Base-by-base conservation (phyloP, 1,140 invertebrate species). In the Subanguina moxae region DNA sequence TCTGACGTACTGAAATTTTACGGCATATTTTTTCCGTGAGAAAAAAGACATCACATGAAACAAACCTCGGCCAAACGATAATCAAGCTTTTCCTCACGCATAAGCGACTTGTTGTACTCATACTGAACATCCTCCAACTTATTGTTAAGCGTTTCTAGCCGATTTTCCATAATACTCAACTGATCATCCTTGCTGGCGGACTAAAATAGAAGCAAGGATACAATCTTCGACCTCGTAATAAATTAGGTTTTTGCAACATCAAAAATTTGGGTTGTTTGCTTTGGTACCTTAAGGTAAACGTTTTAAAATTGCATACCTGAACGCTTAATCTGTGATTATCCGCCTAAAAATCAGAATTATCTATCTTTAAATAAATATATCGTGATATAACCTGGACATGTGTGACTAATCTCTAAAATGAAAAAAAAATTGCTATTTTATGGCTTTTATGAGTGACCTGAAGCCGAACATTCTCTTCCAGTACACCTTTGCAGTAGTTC, bases 101-200 rank as follows among this genome's bases (percentile, higher is more conserved):
- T 59, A 27, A 77, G 56, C 0, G 73, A 46, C 38, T 74, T 74
- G 27, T 76, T 46, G 52, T 77, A 45, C 57, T 76, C 67, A 46
- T 45, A 74, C 15, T 67, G 74, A 17, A 73, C 43, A 46, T 74
- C 73, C 38, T 74, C 73, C 28, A 77, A 25, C 67, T 77, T 67
- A 25, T 70, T 77, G 1, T 48, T 67, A 21, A 57, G 13, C 11
- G 43, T 70, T 62, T 74, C 73, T 3, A 77, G 43, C 11, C 62
- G 61, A 1, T 62, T 28, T 52, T 76, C 75, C 75, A 77, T 74
- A n/a, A 76, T 48, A 1, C 27, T 43, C 17, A 76, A 27, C 43
- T 73, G 32, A 42, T 74, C 73, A 27, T 74, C 62, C 17, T 73
- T 23, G 21, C 48, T 21, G 43, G 73, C 62, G 15, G 38, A n/a